Base-by-base conservation (phyloP, 2,113 vertebrate genomes). In the Thryonomys swinderianus region DNA sequence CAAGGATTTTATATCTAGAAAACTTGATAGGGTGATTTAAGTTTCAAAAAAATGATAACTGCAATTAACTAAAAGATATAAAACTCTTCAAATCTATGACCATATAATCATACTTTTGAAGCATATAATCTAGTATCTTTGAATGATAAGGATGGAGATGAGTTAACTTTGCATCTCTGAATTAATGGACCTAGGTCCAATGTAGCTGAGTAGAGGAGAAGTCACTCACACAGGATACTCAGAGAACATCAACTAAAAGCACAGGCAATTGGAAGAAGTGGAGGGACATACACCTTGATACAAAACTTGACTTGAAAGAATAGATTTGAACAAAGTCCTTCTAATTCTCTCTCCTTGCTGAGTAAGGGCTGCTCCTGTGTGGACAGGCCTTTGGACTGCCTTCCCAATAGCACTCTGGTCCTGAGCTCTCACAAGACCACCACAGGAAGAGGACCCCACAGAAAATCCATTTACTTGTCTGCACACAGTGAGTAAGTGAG, bases 11-110 rank as follows among this genome's bases (percentile, higher is more conserved):
- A 55, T 81, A 80, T 85, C 21, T 55, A 67, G 18, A 23, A 88
- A 80, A 91, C 66, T 1, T 91, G 78, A 74, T 64, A 27, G 34
- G 45, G 81, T 37, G 69, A 21, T 86, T 42, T 74, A 40, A 87
- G 66, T 96, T 90, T 87, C 82, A 74, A 80, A 67, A 74, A 57
- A 51, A 13, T 37, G 30, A 51, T 64, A 69, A 32, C 42, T 84
- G 25, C 27, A 94, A 73, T 62, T 90, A 80, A 88, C 45, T 93
- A 78, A 94, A 94, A 71, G 42, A 27, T 23, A 74, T 74, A 64
- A 93, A 74, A 51, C 67, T 42, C 66, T 95, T 85, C 51, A 84
- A 74, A 90, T 74, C 55, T 17, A 62, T 84, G 57, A 74, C 30
- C 9, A 59, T 76, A 32, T 40, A 94, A 67, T 69, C 23, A 73